Conservation (phyloP, 2,888 invertebrate genomes). For the Choreutis nemorana region DNA sequence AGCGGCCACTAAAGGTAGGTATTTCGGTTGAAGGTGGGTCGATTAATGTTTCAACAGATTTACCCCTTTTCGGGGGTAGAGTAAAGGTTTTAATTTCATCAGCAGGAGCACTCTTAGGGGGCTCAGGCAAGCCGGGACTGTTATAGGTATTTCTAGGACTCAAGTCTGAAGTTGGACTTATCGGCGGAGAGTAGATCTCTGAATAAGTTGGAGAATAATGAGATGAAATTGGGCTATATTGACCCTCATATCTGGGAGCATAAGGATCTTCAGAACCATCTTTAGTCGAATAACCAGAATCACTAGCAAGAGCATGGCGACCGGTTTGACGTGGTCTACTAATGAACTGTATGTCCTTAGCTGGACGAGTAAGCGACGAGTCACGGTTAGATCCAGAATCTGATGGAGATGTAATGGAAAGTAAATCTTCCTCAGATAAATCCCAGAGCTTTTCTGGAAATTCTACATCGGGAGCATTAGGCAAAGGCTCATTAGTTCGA, state of each 20-base stretch:
- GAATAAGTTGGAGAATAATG: constrained; percentile 57
- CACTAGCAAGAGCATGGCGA: constrained; percentile 62
- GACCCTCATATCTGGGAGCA: constrained; percentile 38
- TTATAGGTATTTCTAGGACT: constrained; percentile 48
- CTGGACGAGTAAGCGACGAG: constrained; percentile 62
- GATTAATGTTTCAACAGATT: constrained; percentile 51
- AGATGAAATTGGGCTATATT: constrained; percentile 53
- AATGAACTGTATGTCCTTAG: constrained; percentile 70
- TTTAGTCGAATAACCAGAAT: constrained; percentile 55
- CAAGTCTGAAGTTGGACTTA: constrained; percentile 49
- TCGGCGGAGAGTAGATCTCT: constrained; percentile 58
- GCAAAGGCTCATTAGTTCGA: constrained; percentile 83
- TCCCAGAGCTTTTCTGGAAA: constrained; percentile 86
- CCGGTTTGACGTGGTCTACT: constrained; percentile 67
- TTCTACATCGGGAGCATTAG: constrained; percentile 75
- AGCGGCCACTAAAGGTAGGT: constrained; percentile 46
- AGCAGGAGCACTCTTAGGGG: constrained; percentile 48
- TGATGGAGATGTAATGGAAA: constrained; percentile 60
- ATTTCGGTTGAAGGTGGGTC: constrained; percentile 43
- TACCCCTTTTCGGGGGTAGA: constrained; percentile 44
- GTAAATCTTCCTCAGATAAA: constrained; percentile 71
- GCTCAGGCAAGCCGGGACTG: constrained; percentile 43
- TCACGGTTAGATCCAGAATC: constrained; percentile 69
- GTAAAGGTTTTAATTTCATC: constrained; percentile 52
- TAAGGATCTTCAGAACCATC: constrained; percentile 53